Base-by-base conservation (phyloP, 1,140 invertebrate genomes). In the Bombus pyrosoma region DNA sequence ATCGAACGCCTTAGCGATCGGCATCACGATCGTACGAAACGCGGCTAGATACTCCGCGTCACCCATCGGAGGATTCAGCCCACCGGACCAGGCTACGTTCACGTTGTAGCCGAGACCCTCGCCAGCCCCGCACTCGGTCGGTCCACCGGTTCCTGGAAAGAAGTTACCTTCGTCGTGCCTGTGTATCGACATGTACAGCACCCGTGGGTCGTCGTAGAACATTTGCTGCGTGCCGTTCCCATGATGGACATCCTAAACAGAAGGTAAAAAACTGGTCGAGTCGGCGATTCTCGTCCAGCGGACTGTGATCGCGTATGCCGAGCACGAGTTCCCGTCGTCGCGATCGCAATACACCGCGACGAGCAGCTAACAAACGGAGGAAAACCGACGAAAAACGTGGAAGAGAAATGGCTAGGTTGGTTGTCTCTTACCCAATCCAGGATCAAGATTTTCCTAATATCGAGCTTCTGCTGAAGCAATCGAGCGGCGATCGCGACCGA, bases 111-210 rank as follows among this genome's bases (percentile, higher is more conserved):
- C 99, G 41, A 98, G 95, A n/a, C 99, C 99, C 90, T 97, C 96
- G 73, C 98, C 98, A 37, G 96, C 96, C 41, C 99, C 99, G 96
- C 98, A 97, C 96, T 99, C 99, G 59, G 96, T 97, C 57, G 98
- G 97, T 69, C 97, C 98, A 59, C 99, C 99, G 22, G 99, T 99
- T 81, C 99, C 99, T 39, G 99, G 99, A 96, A 99, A 99, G 95
- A 99, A 99, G 95, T 99, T 99, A 73, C 99, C 99, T 94, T 99
- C 98, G 96, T 99, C 99, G 96, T 99, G 99, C 89, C 99, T 97
- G 96, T 99, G 99, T 93, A 99, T 97, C 88, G 98, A 99, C 89
- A 99, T 96, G 95, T 99, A 99, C 88, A 99, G 96, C 88, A 99
- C 98, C 92, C 97, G 96, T 34, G 98, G 97, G 95, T 99, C 99